Evolutionary conservation across 1,140 invertebrate genomes (phyloP), one percentile per base, ranked within the genome.

Genomic region (Hylaeus volcanicus): DNA sequence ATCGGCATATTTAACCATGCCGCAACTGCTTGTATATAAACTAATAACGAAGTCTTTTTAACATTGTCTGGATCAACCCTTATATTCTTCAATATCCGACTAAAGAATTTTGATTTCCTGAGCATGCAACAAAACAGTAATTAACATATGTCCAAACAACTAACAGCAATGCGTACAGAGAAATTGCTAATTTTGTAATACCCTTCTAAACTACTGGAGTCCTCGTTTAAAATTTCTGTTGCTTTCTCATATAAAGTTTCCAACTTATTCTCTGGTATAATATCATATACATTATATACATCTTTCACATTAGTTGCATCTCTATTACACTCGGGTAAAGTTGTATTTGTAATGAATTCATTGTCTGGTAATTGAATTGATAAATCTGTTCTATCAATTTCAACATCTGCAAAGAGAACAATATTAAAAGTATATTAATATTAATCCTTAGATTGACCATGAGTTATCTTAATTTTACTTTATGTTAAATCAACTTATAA

Each of bases 261-360:
- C 60, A 94, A 76, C 78, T 93, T 89, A 51, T 84, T 76, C 53
- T 85, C 79, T 55, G 94, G 92, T 51, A 94, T 86, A 68, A 94
- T 91, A 76, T 94, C 92, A 64, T 93, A 65, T 26, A 94, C 14
- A 81, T 93, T 88, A 82, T 94, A 95, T 66, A 94, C 92, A 81
- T 94, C 90, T 60, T 90, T 85, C 15, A 89, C 80, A 58, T 73
- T 83, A 26, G 8, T 81, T 12, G 94, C 94, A 58, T 94, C 84
- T 88, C 92, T 92, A 72, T 95, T 94, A 60, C 94, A 94, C 26
- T 78, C 61, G 26, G 94, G 94, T 72, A 93, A 75, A 78, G 83
- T 37, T 12, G 70, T 58, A 39, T 85, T 81, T 12, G 74, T 64
- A 37, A 84, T 71, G 55, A 74, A 85, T 11, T 90, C 88, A 70